Evolutionary conservation across 2,113 vertebrate species (phyloP).

Genomic region (Gobio gobio): DNA sequence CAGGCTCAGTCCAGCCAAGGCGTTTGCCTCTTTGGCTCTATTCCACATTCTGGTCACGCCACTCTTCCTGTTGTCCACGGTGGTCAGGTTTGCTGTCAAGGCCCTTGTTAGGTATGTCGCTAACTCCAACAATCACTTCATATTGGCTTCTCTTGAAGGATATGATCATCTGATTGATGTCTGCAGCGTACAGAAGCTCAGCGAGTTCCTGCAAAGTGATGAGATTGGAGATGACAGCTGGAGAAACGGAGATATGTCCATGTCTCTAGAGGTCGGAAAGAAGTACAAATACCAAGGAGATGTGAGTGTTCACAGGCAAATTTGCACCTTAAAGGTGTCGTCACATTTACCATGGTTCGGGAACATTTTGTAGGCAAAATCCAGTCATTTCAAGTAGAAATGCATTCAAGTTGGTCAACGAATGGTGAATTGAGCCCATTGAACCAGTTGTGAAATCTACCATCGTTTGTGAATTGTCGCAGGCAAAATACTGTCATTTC

Average conservation of each 20-base stretch:
- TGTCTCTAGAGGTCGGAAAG: constrained; percentile 85
- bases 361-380: neutral
- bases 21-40: constrained; percentile 90
- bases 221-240: constrained; percentile 96
- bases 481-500: neutral
- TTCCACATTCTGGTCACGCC: constrained; percentile 97
- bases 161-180: constrained; percentile 4
- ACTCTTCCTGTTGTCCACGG: constrained; percentile 93
- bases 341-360: neutral
- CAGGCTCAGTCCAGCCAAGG: constrained; percentile 79
- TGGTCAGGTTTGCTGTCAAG: constrained; percentile 96
- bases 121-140: neutral
- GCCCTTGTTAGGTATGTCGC: constrained; percentile 87
- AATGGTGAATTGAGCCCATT: too few species aligned
- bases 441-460: neutral
- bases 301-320: constrained; percentile 75
- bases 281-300: constrained; percentile 87
- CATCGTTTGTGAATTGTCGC: neutral
- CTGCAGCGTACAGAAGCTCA: constrained; percentile 91
- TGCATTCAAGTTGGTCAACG: neutral
- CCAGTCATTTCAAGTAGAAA: neutral
- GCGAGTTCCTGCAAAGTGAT: constrained; percentile 94
- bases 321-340: neutral
- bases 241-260: constrained; percentile 82
- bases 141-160: neutral